A percentile compares a stretch with the other conserved stretches of the same genome.
These are phyloP conservation scores for Yoshiicerus persimilis DNA, from an alignment of 1,140 invertebrate genomes.

Conservation along the genomic window DNA sequence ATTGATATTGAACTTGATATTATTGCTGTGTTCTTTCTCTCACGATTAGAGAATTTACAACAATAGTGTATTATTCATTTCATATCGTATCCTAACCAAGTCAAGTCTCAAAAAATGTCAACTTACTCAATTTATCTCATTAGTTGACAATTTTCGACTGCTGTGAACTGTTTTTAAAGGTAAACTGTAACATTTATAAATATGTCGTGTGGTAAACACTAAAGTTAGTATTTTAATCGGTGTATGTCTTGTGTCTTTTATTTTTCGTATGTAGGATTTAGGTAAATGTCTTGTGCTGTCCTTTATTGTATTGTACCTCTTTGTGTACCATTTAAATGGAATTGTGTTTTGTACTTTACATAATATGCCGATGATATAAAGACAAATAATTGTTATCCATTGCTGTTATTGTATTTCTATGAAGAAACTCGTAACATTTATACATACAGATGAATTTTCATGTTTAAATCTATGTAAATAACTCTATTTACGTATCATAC, in stretches of 20 bases:
- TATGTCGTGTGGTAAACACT: neutral
- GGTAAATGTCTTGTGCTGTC: constrained; percentile 1
- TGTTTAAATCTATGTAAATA: neutral
- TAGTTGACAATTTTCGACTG: neutral
- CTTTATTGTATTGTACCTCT: neutral
- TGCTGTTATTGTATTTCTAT: neutral
- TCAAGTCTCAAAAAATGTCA: neutral
- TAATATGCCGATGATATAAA: neutral
- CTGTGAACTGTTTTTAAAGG: neutral
- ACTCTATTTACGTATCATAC: neutral
- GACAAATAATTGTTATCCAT: neutral
- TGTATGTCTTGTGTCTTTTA: neutral
- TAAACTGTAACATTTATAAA: neutral
- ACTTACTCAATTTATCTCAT: neutral
- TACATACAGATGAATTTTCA: neutral
- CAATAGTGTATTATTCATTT: neutral
- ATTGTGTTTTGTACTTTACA: neutral
- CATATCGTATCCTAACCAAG: neutral
- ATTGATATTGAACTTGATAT: neutral
- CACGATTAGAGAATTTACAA: neutral
- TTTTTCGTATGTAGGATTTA: neutral
- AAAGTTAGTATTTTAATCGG: neutral
- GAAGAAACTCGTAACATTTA: neutral
- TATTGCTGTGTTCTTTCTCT: constrained; percentile 5
- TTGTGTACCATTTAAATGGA: neutral